Evolutionary conservation across 2,888 invertebrate genomes (phyloP).

Genomic region (Proisotoma minuta): DNA sequence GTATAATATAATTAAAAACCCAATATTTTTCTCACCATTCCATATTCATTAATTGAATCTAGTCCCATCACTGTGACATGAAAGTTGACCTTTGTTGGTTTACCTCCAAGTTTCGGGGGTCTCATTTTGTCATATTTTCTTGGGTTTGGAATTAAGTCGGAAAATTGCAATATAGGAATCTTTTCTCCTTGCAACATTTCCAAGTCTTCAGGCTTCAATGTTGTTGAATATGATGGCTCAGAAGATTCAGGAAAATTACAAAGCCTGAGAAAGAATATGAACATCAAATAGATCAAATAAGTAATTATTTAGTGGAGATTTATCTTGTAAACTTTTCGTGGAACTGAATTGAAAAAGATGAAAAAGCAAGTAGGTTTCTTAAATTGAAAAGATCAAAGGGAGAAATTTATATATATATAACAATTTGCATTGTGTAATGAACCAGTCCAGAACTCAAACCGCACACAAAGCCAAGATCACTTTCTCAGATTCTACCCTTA

Average conservation of each 20-base stretch:
- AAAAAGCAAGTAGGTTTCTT: not conserved
- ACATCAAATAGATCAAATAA: too few relatives aligned
- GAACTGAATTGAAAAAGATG: not conserved
- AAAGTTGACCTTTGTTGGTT: constrained; percentile 81
- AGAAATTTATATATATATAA: too few relatives aligned
- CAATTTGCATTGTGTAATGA: too few relatives aligned
- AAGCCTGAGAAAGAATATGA: too few relatives aligned
- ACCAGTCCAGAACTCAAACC: too few relatives aligned
- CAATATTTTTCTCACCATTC: too few relatives aligned
- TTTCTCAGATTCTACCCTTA: too few relatives aligned
- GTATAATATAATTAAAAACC: too few relatives aligned
- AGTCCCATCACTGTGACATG: constrained; percentile 92
- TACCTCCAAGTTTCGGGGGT: constrained; percentile 82
- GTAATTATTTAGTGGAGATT: too few relatives aligned
- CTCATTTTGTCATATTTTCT: constrained; percentile 88
- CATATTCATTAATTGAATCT: constrained; percentile 91
- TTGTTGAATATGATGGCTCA: constrained; percentile 22
- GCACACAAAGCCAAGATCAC: too few relatives aligned
- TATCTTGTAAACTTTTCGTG: not conserved
- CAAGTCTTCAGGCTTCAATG: constrained; percentile 25
- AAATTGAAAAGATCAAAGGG: too few relatives aligned
- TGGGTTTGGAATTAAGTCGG: constrained; percentile 55
- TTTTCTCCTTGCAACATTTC: constrained; percentile 26
- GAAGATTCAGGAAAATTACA: not conserved
- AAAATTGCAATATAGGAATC: constrained; percentile 34